These are phyloP conservation scores for Platypus cylindrus DNA, from an alignment of 2,888 invertebrate species.

Conservation along the genomic window DNA sequence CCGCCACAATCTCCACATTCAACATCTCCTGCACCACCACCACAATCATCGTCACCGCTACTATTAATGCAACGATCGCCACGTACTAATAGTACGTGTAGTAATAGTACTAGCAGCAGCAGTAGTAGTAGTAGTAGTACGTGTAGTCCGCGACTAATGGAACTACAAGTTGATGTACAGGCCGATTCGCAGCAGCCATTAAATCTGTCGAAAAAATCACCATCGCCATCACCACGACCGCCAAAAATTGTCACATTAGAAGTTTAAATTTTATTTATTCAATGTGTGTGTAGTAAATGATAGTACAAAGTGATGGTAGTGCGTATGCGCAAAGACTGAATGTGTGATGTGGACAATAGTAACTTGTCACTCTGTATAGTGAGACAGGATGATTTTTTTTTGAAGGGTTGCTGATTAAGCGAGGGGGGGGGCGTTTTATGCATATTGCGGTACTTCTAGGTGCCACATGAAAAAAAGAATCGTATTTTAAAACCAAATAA, in stretches of 20 bases:
- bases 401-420: no score
- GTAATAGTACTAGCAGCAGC: no score
- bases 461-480: conserved; percentile 36
- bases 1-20: conserved; percentile 36
- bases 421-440: no score
- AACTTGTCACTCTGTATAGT: no score
- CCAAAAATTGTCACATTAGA: conserved; percentile 33
- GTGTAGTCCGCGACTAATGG: conserved; percentile 39
- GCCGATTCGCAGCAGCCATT: conserved; percentile 72
- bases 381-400: no score
- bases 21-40: conserved; percentile 32
- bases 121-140: no score
- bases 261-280: no score
- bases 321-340: conserved; percentile 17
- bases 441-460: no score
- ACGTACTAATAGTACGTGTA: no score
- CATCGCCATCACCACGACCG: conserved; percentile 61
- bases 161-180: conserved; percentile 73
- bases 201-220: conserved; percentile 79
- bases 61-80: conserved; percentile 32
- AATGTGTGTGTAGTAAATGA: conserved; percentile 30
- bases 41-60: conserved; percentile 29
- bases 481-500: conserved; percentile 40
- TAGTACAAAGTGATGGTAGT: conserved; percentile 33
- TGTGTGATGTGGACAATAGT: conserved; percentile 15